Conservation (phyloP, 2,113 vertebrate genomes). For the Prionailurus viverrinus region DNA sequence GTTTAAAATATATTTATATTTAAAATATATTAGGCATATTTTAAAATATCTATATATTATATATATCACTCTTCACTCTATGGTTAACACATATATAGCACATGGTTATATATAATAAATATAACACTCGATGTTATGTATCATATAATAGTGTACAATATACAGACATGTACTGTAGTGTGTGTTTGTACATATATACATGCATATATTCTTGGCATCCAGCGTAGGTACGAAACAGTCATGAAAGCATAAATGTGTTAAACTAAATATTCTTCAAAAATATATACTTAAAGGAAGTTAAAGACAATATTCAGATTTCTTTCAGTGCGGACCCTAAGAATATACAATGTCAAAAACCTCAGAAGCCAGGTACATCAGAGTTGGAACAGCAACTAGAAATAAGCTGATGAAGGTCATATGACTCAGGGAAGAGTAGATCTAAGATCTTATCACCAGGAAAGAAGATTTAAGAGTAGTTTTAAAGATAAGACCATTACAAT, state of each 20-base stretch:
- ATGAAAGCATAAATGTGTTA: conserved; percentile 9
- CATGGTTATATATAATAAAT: not conserved
- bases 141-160: not conserved
- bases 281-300: not conserved
- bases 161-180: not conserved
- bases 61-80: not conserved
- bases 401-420: not conserved
- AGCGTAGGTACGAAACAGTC: not conserved
- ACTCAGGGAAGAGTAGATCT: not conserved
- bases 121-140: not conserved
- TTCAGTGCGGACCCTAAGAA: not conserved
- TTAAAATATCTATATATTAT: not conserved
- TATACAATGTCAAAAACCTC: not conserved
- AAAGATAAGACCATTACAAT: not conserved
- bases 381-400: not conserved
- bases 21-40: not conserved
- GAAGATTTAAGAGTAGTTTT: not conserved
- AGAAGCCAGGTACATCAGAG: not conserved
- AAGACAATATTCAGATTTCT: not conserved
- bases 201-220: not conserved
- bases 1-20: not conserved
- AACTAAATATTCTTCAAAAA: not conserved
- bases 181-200: not conserved
- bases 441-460: not conserved
- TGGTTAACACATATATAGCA: not conserved